phyloP scores from a whole-genome alignment of 30 jellyfish, hydroid and myxozoan species.

The Morbakka virulenta region DNA sequence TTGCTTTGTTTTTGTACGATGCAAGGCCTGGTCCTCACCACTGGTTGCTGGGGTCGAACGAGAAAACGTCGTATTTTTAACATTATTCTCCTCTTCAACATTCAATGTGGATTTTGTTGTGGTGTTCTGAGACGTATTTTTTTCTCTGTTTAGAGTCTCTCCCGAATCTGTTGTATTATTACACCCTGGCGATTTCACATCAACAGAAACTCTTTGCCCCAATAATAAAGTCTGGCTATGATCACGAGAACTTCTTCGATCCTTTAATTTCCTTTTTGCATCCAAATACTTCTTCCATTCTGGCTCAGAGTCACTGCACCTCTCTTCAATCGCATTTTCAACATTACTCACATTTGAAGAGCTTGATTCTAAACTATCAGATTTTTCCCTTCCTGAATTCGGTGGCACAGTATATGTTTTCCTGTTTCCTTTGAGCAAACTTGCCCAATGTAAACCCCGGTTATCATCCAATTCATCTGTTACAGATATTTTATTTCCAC shows the following conservation, averaged over 20 bases:
- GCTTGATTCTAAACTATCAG: not conserved
- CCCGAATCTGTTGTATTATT: not conserved
- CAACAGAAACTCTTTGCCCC: not conserved
- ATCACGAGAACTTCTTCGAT: not conserved
- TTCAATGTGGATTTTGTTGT: not conserved
- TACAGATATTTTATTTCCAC: not conserved
- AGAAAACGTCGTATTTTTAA: not conserved
- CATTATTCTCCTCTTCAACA: not conserved
- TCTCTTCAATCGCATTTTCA: not conserved
- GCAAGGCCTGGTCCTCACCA: not conserved
- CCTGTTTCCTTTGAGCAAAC: not conserved
- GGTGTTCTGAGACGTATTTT: not conserved
- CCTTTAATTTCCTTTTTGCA: not conserved
- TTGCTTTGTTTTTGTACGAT: not conserved
- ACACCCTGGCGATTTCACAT: not conserved
- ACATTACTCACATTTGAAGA: not conserved
- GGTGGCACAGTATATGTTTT: not conserved
- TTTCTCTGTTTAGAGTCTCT: not conserved
- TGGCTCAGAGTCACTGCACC: no score
- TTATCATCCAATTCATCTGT: not conserved
- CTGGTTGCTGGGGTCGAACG: not conserved
- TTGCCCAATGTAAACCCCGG: not conserved
- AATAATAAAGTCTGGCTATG: no score
- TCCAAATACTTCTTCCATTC: not conserved
- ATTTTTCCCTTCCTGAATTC: not conserved